Percentiles rank a stretch among this genome's conserved stretches.
These are phyloP conservation scores for Antitype chi DNA, from an alignment of 2,888 invertebrate genomes.

Conservation along the genomic window DNA sequence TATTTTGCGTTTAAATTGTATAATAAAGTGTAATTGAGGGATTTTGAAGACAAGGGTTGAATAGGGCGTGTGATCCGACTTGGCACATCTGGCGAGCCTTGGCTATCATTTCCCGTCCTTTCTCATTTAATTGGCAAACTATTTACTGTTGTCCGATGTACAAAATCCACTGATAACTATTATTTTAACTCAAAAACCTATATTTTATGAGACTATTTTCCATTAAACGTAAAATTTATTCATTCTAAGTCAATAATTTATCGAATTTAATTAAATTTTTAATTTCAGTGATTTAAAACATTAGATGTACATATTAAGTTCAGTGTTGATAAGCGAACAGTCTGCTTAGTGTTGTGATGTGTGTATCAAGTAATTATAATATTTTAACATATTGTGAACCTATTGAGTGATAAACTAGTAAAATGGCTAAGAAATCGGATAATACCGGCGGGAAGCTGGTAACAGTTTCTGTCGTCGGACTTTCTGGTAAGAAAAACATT, in stretches of 20 bases:
- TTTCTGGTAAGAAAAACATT: constrained; percentile 91
- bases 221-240: constrained; percentile 12
- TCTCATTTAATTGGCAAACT: constrained; percentile 75
- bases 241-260: constrained; percentile 7
- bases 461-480: constrained; percentile 97
- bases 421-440: constrained; percentile 95
- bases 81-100: constrained; percentile 81
- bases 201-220: constrained; percentile 36
- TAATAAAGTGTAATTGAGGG: constrained; percentile 38
- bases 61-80: constrained; percentile 76
- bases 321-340: constrained; percentile 66
- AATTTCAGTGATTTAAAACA: constrained; percentile 55
- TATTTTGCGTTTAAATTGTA: constrained; percentile 62
- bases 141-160: constrained; percentile 63
- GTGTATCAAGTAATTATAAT: constrained; percentile 77
- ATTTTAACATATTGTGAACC: constrained; percentile 73
- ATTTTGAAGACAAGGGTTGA: constrained; percentile 54
- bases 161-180: background rate
- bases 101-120: constrained; percentile 73
- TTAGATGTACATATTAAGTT: constrained; percentile 66
- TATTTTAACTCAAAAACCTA: constrained; percentile 13
- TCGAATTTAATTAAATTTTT: constrained; percentile 19
- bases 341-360: constrained; percentile 84
- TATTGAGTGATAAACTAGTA: constrained; percentile 75
- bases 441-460: constrained; percentile 92